Percentiles rank a stretch among this genome's conserved stretches.
Evolutionary conservation across 1,140 invertebrate species (phyloP).

Genomic region (Drosophila guanche): DNA sequence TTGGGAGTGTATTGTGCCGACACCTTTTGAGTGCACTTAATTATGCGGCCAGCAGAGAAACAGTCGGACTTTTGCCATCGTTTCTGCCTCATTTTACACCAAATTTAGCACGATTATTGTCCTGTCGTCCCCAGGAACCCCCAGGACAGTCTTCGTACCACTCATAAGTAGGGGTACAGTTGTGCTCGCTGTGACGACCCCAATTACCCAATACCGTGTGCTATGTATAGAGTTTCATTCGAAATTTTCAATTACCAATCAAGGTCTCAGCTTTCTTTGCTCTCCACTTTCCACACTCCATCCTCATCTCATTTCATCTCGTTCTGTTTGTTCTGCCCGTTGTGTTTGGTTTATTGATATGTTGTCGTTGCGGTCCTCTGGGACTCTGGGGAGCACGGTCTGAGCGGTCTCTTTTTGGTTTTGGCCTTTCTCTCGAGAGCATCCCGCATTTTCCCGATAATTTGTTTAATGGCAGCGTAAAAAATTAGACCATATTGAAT

Average conservation of each 20-base stretch:
- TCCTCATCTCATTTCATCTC: neutral
- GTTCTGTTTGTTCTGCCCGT: conserved; percentile 49
- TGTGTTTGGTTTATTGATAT: conserved; percentile 79
- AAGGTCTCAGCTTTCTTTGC: conserved; percentile 44
- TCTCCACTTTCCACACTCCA: conserved; percentile 10
- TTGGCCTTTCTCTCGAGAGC: conserved; percentile 25
- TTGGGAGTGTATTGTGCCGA: conserved; percentile 19
- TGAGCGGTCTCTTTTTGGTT: conserved; percentile 53
- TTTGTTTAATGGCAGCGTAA: conserved; percentile 83
- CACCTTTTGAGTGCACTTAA: conserved; percentile 77
- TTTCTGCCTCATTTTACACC: conserved; percentile 68
- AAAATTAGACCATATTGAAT: conserved; percentile 83
- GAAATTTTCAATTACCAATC: conserved; percentile 73
- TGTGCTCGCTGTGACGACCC: conserved; percentile 6
- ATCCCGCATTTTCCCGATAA: conserved; percentile 61
- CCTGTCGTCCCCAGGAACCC: conserved; percentile 59
- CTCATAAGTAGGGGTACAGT: conserved; percentile 44
- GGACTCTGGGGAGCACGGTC: conserved; percentile 56
- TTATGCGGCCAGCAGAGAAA: conserved; percentile 68
- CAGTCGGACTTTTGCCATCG: conserved; percentile 41
- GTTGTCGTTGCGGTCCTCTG: conserved; percentile 50
- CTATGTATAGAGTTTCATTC: conserved; percentile 50
- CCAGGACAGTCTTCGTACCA: neutral
- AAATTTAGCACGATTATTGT: conserved; percentile 69
- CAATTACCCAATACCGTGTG: conserved; percentile 21